phyloP scores from a whole-genome alignment of 2,113 vertebrate species.

The Syngnathus floridae region DNA sequence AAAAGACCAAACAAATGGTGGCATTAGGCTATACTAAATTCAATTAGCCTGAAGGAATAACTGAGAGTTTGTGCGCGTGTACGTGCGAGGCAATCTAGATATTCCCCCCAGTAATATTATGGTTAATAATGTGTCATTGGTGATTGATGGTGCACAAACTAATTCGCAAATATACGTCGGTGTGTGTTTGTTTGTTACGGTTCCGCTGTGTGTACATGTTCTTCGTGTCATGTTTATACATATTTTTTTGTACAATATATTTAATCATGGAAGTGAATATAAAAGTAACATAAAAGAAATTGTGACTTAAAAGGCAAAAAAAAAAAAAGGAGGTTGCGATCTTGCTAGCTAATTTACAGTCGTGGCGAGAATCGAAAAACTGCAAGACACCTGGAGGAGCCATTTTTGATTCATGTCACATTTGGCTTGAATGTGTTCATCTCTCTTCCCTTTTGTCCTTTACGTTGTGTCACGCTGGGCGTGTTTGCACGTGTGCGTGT shows the following conservation, averaged over 20 bases:
- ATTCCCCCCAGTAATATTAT: slow-evolving; percentile 53
- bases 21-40: slow-evolving; percentile 14
- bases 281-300: not conserved
- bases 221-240: not conserved
- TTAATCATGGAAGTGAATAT: not conserved
- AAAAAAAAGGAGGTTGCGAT: not conserved
- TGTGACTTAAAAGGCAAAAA: not conserved
- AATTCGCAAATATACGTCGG: not conserved
- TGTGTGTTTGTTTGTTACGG: not conserved
- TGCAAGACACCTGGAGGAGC: not conserved
- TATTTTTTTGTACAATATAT: not conserved
- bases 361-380: no score
- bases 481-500: slow-evolving; percentile 13
- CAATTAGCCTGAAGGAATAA: slow-evolving; percentile 33
- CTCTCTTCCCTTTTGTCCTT: slow-evolving; percentile 16
- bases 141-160: slow-evolving; percentile 60
- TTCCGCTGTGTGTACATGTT: not conserved
- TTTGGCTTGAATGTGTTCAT: not conserved
- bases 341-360: no score
- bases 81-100: slow-evolving; percentile 45
- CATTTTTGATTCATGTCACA: not conserved
- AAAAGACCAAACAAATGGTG: not conserved
- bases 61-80: slow-evolving; percentile 29
- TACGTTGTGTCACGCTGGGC: slow-evolving; percentile 8
- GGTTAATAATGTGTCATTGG: slow-evolving; percentile 65